Evolutionary conservation across 2,888 invertebrate genomes (phyloP).

Genomic region (Baronia brevicornis): DNA sequence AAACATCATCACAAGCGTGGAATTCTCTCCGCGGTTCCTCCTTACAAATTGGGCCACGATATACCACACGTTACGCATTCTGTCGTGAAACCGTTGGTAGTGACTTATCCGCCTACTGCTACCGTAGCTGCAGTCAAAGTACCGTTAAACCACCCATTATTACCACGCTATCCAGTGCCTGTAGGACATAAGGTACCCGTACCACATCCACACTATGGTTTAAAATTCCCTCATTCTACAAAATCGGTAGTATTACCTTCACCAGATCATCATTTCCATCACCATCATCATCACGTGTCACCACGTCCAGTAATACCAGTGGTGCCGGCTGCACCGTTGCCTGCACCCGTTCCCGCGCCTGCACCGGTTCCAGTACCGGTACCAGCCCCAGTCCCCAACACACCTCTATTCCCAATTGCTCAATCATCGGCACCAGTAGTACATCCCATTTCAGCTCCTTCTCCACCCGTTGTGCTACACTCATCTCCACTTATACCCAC

Average conservation of each 20-base stretch:
- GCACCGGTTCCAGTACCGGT: constrained; percentile 14
- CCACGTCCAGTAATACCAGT: constrained; percentile 51
- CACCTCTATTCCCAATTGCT: constrained; percentile 38
- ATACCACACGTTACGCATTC: constrained; percentile 66
- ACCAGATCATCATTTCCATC: constrained; percentile 58
- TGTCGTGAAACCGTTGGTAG: constrained; percentile 60
- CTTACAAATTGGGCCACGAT: constrained; percentile 67
- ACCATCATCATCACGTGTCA: constrained; percentile 60
- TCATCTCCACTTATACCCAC: constrained; percentile 32
- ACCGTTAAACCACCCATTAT: constrained; percentile 46
- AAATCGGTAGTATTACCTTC: constrained; percentile 40
- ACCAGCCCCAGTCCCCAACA: constrained; percentile 22
- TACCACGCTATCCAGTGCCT: constrained; percentile 43
- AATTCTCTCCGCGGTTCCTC: constrained; percentile 51
- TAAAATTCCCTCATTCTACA: constrained; percentile 49
- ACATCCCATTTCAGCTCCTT: constrained; percentile 41
- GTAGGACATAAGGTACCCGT: constrained; percentile 52
- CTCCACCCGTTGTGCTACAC: constrained; percentile 31
- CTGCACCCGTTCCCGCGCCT: constrained; percentile 16
- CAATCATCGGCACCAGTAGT: constrained; percentile 38
- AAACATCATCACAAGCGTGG: constrained; percentile 62
- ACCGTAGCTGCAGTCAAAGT: constrained; percentile 62
- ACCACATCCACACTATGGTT: constrained; percentile 53
- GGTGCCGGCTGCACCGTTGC: constrained; percentile 29
- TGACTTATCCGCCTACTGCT: constrained; percentile 63